Evolutionary conservation across 2,888 invertebrate genomes (phyloP).

Genomic region (Agonopterix alstromeriana): DNA sequence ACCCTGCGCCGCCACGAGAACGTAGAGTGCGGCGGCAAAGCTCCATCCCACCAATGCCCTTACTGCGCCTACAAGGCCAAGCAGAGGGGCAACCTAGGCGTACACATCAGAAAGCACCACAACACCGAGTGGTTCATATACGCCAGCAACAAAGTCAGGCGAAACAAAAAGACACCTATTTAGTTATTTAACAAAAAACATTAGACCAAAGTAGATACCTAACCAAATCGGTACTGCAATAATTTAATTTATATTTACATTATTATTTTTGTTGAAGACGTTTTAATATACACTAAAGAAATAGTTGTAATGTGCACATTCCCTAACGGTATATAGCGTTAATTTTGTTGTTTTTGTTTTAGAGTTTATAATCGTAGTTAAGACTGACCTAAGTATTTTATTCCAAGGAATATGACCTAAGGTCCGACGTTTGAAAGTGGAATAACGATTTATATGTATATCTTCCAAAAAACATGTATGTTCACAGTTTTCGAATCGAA

Average conservation of each 20-base stretch:
- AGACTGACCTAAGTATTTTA: constrained; percentile 71
- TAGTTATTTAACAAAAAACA: constrained; percentile 18
- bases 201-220: constrained; percentile 71
- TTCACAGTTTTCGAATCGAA: neutral
- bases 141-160: constrained; percentile 66
- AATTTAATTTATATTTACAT: constrained; percentile 59
- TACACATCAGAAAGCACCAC: constrained; percentile 89
- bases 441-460: constrained; percentile 13
- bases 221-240: constrained; percentile 75
- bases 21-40: constrained; percentile 90
- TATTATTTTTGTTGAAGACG: constrained; percentile 56
- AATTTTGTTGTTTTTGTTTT: constrained; percentile 67
- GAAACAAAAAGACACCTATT: constrained; percentile 48
- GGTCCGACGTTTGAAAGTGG: constrained; percentile 27
- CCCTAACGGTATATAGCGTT: constrained; percentile 62
- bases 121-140: constrained; percentile 70
- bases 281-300: constrained; percentile 62
- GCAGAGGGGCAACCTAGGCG: constrained; percentile 88
- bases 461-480: constrained; percentile 5
- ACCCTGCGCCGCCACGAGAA: constrained; percentile 88
- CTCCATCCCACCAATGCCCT: constrained; percentile 88
- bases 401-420: constrained; percentile 40
- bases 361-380: constrained; percentile 70
- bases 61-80: constrained; percentile 87
- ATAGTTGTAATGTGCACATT: constrained; percentile 70